A percentile compares a stretch with the other conserved stretches of the same genome.
Evolutionary conservation across 2,113 vertebrate genomes (phyloP).

Genomic region (Hystrix brachyura): DNA sequence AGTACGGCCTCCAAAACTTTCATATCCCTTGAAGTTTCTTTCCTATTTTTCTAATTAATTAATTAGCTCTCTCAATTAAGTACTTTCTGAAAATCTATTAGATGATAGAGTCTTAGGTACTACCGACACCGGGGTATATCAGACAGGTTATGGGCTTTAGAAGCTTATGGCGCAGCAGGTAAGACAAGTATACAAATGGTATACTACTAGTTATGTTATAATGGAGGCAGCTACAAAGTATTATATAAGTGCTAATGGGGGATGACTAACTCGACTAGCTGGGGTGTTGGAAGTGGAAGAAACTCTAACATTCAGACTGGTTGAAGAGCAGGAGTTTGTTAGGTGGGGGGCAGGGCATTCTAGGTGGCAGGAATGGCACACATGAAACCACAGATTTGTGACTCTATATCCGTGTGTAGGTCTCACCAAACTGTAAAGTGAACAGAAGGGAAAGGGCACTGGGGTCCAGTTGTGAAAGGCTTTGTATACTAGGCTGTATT

Average conservation of each 20-base stretch:
- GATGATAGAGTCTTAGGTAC: background rate
- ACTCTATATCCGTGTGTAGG: background rate
- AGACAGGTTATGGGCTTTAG: background rate
- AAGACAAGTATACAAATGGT: background rate
- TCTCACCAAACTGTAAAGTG: background rate
- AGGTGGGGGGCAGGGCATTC: background rate
- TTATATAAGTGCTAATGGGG: background rate
- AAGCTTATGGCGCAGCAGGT: background rate
- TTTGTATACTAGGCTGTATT: background rate
- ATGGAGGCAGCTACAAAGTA: background rate
- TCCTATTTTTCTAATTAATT: background rate
- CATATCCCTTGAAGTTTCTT: background rate
- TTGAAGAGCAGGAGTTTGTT: background rate
- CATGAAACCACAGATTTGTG: slow-evolving; percentile 19
- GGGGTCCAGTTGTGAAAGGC: background rate
- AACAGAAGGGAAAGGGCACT: background rate
- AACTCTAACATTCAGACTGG: background rate
- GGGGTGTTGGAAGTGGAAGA: background rate
- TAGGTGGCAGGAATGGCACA: background rate
- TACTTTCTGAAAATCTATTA: background rate
- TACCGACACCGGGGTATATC: background rate
- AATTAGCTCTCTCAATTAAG: background rate
- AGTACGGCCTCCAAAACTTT: background rate
- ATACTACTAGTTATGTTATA: background rate
- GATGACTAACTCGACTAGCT: background rate